Conservation (phyloP, 2,888 invertebrate species). For the Epsilonema sp. region DNA sequence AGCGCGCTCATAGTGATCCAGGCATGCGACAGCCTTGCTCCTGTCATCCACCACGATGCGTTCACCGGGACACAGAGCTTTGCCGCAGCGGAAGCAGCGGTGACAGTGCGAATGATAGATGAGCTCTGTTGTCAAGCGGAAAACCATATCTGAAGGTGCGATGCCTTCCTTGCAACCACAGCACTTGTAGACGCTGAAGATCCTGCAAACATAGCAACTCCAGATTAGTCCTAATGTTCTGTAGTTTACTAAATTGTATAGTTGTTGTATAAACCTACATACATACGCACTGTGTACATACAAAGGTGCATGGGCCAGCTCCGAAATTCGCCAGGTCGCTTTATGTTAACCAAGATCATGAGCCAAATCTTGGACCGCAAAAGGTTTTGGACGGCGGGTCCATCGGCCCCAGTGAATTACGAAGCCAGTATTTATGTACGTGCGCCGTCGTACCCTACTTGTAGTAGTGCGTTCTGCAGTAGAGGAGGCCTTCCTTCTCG, state of each 20-base stretch:
- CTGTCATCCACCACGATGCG: slow-evolving; percentile 21
- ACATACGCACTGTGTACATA: no score
- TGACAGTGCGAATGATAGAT: slow-evolving; percentile 25
- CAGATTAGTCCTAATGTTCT: no score
- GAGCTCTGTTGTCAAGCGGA: slow-evolving; percentile 18
- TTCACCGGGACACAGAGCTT: slow-evolving; percentile 19
- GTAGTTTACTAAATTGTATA: no score
- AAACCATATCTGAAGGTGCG: slow-evolving; percentile 22
- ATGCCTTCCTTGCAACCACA: slow-evolving; percentile 21
- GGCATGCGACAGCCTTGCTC: slow-evolving; percentile 17
- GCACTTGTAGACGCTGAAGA: slow-evolving; percentile 18
- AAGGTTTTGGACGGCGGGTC: no score
- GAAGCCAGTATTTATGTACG: no score
- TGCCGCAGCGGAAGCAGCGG: slow-evolving; percentile 19
- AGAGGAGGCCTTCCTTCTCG: slow-evolving; percentile 83
- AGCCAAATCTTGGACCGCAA: no score
- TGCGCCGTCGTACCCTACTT: slow-evolving; percentile 58
- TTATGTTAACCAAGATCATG: no score
- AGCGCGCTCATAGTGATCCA: slow-evolving; percentile 11
- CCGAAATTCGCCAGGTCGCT: no score
- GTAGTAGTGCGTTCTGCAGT: slow-evolving; percentile 93
- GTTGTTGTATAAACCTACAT: no score
- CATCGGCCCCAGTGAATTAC: no score
- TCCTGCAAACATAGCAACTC: no score
- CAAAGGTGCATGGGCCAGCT: no score